Conservation (phyloP, 2,888 invertebrate genomes). For the Suillia variegata region DNA sequence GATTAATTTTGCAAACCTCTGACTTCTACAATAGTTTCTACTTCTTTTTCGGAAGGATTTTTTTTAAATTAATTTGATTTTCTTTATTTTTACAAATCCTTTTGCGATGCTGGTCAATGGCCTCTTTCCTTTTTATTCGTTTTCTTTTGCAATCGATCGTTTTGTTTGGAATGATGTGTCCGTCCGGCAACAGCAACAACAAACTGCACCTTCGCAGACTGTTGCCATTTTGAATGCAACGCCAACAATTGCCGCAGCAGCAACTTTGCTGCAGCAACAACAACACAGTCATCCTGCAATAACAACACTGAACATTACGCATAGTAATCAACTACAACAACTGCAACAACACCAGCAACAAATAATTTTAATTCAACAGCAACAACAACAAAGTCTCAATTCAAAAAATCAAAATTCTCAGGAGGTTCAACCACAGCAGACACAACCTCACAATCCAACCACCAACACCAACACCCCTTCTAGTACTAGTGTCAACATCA, state of each 20-base stretch:
- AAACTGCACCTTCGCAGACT: constrained; percentile 41
- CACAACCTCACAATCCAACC: constrained; percentile 14
- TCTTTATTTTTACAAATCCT: background rate
- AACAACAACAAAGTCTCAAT: background rate
- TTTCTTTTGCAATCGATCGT: no score
- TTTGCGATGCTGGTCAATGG: background rate
- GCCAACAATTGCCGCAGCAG: constrained; percentile 47
- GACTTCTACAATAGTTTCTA: no score
- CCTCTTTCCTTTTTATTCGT: no score
- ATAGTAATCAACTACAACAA: constrained; percentile 25
- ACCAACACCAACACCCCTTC: background rate
- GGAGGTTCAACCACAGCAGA: constrained; percentile 14
- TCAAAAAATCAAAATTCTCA: constrained; percentile 2
- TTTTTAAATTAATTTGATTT: background rate
- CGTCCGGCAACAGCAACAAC: constrained; percentile 58
- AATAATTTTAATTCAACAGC: constrained; percentile 5
- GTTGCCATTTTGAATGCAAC: constrained; percentile 10
- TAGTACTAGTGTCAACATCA: constrained; percentile 15
- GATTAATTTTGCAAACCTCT: background rate
- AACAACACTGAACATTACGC: background rate
- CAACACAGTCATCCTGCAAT: no score
- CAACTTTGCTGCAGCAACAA: constrained; percentile 36
- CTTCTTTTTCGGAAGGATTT: background rate
- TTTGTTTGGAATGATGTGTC: background rate
- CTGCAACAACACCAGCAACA: constrained; percentile 15